Base-by-base conservation (phyloP, 2,113 vertebrate species). In the Phrynocephalus versicolor region DNA sequence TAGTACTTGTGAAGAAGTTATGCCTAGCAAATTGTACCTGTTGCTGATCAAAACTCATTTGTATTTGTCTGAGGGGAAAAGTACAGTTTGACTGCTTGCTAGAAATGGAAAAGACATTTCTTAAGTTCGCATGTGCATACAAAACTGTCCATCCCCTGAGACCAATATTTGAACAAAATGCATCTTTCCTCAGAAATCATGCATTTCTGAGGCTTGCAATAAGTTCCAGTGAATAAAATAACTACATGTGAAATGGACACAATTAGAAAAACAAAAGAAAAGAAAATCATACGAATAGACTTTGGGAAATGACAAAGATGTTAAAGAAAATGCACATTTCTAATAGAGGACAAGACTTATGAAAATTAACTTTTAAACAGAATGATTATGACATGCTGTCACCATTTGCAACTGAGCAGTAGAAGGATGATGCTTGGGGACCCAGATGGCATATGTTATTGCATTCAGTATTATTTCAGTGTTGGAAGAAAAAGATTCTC, bases 11-110 rank as follows among this genome's bases (percentile, higher is more conserved):
- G 25, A 5, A 30, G 51, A 67, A 57, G n/a, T 39, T 18, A 58
- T 72, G 27, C 7, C 37, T 27, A 30, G 57, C 16, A 23, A 79
- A 60, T 13, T 62, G 58, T 73, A 16, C 41, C 41, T 2, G 86
- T 86, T 73, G 65, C 75, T 90, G 69, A 88, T 6, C 64, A 60
- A 73, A 89, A 60, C 14, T 85, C 30, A 7, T 13, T 60, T 55
- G 41, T 23, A 74, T 91, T 83, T 92, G 88, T 55, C 86, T 78
- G 39, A 78, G 37, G 65, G 75, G 82, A 33, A 30, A 81, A 85
- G 87, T 69, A 90, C 3, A 67, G 27, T 77, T 86, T 81, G 51
- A 67, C 14, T 83, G 78, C 81, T 90, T 67, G 30, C 64, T 67
- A n/a, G 27, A 27, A 30, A 10, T 67, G 25, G 25, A 27, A 67